These are phyloP conservation scores for Zaprionus inermis DNA, from an alignment of 1,140 invertebrate genomes.

Conservation along the genomic window DNA sequence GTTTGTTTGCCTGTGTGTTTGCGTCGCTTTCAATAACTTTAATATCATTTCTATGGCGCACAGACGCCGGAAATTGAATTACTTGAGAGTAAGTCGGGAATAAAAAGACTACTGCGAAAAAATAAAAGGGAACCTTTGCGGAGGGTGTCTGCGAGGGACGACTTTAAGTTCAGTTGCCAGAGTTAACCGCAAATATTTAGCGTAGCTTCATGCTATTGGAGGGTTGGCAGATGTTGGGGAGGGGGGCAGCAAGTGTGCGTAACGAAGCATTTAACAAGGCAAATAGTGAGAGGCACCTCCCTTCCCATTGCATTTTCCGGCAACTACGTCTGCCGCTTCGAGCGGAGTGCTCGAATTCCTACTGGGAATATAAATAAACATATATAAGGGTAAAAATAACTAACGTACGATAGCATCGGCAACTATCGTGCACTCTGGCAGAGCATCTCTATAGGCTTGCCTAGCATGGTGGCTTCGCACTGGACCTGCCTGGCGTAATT, in stretches of 20 bases:
- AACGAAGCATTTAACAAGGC: slow-evolving; percentile 55
- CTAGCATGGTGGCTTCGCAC: neutral
- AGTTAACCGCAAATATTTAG: slow-evolving; percentile 45
- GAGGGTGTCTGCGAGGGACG: slow-evolving; percentile 1
- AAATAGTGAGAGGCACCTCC: slow-evolving; percentile 26
- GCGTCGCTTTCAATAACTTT: slow-evolving; percentile 70
- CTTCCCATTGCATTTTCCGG: neutral
- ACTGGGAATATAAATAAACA: neutral
- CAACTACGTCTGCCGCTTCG: slow-evolving; percentile 24
- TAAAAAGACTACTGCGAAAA: slow-evolving; percentile 1
- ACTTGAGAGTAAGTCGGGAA: slow-evolving; percentile 57
- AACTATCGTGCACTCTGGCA: neutral
- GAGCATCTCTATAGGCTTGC: slow-evolving; percentile 7
- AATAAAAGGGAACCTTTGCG: neutral
- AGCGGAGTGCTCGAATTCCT: slow-evolving; percentile 2
- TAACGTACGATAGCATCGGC: neutral
- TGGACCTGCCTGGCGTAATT: slow-evolving; percentile 48
- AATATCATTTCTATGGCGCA: slow-evolving; percentile 57
- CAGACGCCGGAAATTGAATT: slow-evolving; percentile 68
- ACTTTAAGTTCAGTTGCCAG: slow-evolving; percentile 25
- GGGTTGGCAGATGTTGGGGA: neutral
- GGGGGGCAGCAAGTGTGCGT: slow-evolving; percentile 14
- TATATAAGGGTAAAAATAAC: neutral
- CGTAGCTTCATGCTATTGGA: too few species aligned
- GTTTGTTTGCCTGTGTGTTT: slow-evolving; percentile 52